Conservation (phyloP, 1,140 invertebrate genomes). For the Cyrtorhinus lividipennis region DNA sequence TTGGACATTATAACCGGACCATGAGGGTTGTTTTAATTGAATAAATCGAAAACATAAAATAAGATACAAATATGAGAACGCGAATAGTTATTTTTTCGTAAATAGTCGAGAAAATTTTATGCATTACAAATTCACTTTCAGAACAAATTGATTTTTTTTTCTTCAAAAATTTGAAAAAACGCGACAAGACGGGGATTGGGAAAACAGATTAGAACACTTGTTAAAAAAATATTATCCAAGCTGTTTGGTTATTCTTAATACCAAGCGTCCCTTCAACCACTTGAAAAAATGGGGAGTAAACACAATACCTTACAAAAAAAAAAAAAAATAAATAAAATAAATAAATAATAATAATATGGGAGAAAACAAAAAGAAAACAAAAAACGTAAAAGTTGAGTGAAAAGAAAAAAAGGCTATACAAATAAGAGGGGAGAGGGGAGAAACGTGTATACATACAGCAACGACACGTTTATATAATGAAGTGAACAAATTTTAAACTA, state of each 20-base stretch:
- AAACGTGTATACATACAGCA: background rate
- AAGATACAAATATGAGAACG: too few relatives aligned
- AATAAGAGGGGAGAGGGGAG: background rate
- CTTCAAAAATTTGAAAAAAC: too few relatives aligned
- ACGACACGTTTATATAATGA: too few relatives aligned
- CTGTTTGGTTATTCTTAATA: background rate
- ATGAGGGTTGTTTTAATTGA: too few relatives aligned
- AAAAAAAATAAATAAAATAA: background rate
- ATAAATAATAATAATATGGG: background rate
- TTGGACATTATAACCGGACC: too few relatives aligned
- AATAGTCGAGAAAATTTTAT: too few relatives aligned
- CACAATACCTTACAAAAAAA: background rate
- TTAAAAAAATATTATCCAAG: background rate
- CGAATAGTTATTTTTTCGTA: too few relatives aligned
- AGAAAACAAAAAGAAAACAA: background rate
- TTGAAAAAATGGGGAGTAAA: background rate
- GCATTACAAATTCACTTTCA: too few relatives aligned
- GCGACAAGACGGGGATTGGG: too few relatives aligned
- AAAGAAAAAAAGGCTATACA: background rate
- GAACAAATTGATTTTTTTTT: too few relatives aligned
- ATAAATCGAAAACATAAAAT: too few relatives aligned
- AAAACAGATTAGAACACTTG: slow-evolving; percentile 1
- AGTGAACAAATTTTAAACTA: too few relatives aligned
- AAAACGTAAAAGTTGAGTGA: background rate
- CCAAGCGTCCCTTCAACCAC: slow-evolving; percentile 7